Evolutionary conservation across 2,888 invertebrate species (phyloP).

Genomic region (Alsophila aescularia): DNA sequence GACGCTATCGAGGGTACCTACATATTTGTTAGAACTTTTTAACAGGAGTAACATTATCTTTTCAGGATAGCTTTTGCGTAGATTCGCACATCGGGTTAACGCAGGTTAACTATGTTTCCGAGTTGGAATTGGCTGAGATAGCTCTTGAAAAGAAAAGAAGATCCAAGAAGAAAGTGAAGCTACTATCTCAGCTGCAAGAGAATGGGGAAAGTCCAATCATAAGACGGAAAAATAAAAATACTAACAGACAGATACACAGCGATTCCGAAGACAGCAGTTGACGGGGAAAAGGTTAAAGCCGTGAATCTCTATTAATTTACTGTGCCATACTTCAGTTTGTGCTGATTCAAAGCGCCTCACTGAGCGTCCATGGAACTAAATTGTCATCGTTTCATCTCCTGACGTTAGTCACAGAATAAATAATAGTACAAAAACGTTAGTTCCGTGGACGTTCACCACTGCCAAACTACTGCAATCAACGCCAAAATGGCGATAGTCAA

Average conservation of each 20-base stretch:
- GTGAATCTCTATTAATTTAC: too few relatives aligned
- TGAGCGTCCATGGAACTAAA: too few relatives aligned
- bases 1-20: too few relatives aligned
- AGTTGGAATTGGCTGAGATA: conserved; percentile 87
- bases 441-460: too few relatives aligned
- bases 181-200: conserved; percentile 28
- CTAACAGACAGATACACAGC: conserved; percentile 65
- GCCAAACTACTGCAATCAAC: too few relatives aligned
- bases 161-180: conserved; percentile 45
- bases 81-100: conserved; percentile 83
- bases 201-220: conserved; percentile 64
- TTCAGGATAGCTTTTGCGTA: conserved; percentile 87
- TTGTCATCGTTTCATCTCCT: too few relatives aligned
- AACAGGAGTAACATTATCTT: conserved; percentile 2
- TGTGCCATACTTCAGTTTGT: too few relatives aligned
- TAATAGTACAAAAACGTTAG: too few relatives aligned
- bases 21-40: too few relatives aligned
- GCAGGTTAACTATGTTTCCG: conserved; percentile 75
- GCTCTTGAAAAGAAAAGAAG: conserved; percentile 67
- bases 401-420: too few relatives aligned
- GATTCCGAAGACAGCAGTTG: conserved; percentile 74
- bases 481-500: too few relatives aligned
- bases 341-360: too few relatives aligned
- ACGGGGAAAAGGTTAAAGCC: neutral
- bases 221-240: conserved; percentile 56